Percentiles rank a stretch among this genome's conserved stretches.
Conservation (phyloP, 2,113 vertebrate genomes). For the Setophaga kirtlandii region DNA sequence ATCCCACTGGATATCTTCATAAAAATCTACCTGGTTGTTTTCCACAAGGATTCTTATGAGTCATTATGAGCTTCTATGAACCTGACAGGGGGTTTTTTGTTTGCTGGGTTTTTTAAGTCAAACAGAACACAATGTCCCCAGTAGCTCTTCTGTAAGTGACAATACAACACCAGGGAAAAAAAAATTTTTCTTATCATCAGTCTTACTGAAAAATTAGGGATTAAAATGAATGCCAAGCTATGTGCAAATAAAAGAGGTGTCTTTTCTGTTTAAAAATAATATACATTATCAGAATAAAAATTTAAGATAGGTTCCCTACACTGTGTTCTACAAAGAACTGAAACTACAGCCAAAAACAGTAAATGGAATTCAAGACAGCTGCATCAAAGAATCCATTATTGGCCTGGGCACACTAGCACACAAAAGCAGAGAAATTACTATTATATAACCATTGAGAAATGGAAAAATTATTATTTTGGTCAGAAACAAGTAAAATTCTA, state of each 20-base stretch:
- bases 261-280: not conserved
- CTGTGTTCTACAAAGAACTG: not conserved
- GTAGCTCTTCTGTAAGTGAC: not conserved
- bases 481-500: conserved; percentile 46
- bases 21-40: conserved; percentile 5
- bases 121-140: not conserved
- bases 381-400: conserved; percentile 52
- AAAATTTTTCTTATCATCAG: not conserved
- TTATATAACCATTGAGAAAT: conserved; percentile 50
- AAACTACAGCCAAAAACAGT: conserved; percentile 28
- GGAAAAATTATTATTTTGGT: conserved; percentile 64
- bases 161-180: not conserved
- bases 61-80: not conserved
- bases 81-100: accelerated
- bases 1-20: not conserved
- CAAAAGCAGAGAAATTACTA: conserved; percentile 53
- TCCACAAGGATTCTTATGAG: not conserved
- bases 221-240: not conserved
- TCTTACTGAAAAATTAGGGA: not conserved
- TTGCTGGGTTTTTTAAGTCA: not conserved
- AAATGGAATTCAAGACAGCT: conserved; percentile 59
- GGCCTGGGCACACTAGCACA: not conserved
- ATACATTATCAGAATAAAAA: not conserved
- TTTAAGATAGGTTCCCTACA: not conserved
- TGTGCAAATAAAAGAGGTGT: not conserved